Conservation (phyloP, 2,113 vertebrate species). For the Arvicanthis niloticus region DNA sequence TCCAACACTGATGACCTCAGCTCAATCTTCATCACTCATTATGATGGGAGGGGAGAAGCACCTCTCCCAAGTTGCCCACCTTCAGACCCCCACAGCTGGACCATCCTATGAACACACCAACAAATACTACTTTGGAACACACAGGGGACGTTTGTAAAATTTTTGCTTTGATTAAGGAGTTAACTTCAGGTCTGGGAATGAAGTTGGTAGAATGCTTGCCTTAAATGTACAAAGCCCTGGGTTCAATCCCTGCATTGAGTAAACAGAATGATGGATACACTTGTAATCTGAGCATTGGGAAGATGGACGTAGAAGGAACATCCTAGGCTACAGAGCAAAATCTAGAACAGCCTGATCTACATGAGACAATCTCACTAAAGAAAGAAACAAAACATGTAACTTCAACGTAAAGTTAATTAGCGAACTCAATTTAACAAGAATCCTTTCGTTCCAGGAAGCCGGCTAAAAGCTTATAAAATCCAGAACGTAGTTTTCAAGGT, state of each 20-base stretch:
- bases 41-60: neutral
- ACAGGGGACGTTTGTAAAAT: slow-evolving; percentile 54
- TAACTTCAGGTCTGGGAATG: neutral
- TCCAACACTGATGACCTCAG: neutral
- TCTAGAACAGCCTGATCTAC: neutral
- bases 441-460: slow-evolving; percentile 29
- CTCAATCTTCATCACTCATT: neutral
- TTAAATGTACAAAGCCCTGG: neutral
- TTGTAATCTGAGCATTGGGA: neutral
- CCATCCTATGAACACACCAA: neutral
- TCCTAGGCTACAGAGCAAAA: neutral
- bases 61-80: neutral
- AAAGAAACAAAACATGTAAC: neutral
- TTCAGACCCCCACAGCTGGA: neutral
- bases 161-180: slow-evolving; percentile 12
- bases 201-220: neutral
- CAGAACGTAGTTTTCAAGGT: slow-evolving; percentile 25
- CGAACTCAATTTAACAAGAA: slow-evolving; percentile 26
- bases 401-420: slow-evolving; percentile 54
- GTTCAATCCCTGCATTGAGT: neutral
- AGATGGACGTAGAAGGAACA: neutral
- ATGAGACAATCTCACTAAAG: neutral
- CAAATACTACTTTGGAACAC: neutral
- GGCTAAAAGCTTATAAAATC: slow-evolving; percentile 61
- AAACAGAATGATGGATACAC: neutral